A percentile compares a stretch with the other conserved stretches of the same genome.
phyloP scores from a whole-genome alignment of 1,140 invertebrate genomes.

The Monomorium pharaonis region DNA sequence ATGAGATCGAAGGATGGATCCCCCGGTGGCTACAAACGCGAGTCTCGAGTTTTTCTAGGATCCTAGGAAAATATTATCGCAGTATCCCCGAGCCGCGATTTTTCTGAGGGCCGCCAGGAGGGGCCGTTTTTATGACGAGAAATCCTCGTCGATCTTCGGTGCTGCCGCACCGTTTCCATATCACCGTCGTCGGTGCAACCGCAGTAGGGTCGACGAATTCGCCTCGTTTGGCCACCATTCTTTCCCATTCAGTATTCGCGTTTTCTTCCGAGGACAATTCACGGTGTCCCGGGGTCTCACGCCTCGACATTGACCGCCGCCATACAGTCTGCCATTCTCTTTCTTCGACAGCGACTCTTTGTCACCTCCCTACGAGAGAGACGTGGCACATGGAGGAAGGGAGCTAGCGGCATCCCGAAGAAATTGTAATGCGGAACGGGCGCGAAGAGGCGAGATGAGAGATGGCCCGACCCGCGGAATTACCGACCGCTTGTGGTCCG shows the following conservation, averaged over 20 bases:
- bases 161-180: conserved; percentile 13
- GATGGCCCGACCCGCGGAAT: conserved; percentile 66
- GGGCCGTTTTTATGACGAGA: conserved; percentile 59
- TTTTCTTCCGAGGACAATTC: conserved; percentile 71
- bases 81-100: conserved; percentile 49
- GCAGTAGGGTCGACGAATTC: conserved; percentile 63
- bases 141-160: conserved; percentile 40
- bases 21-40: background rate
- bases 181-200: conserved; percentile 43
- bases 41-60: conserved; percentile 67
- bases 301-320: conserved; percentile 71
- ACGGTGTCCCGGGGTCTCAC: conserved; percentile 68
- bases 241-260: conserved; percentile 65
- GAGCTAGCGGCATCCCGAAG: background rate
- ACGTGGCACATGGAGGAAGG: background rate
- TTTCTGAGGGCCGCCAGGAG: conserved; percentile 24
- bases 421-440: conserved; percentile 30
- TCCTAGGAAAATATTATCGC: conserved; percentile 70
- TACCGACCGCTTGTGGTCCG: conserved; percentile 55
- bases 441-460: conserved; percentile 65
- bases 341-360: conserved; percentile 73
- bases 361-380: conserved; percentile 60
- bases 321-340: conserved; percentile 70
- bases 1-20: conserved; percentile 38
- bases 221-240: conserved; percentile 71